Base-by-base conservation (phyloP, 2,888 invertebrate genomes). In the Pammene aurita region DNA sequence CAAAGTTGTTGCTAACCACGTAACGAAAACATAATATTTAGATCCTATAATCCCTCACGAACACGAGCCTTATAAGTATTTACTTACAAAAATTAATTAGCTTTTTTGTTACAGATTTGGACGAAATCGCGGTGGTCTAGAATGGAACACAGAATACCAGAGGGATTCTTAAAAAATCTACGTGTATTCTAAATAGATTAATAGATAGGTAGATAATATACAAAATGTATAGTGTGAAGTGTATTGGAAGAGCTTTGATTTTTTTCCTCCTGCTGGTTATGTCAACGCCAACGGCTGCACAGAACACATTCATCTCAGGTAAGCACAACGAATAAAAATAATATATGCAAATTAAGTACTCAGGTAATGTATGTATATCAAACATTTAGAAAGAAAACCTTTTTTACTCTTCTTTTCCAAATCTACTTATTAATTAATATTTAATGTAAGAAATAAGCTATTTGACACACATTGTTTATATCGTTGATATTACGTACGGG, bases 271-370 rank as follows among this genome's bases (percentile, higher is more conserved):
- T 89, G 73, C 78, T 90, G 60, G 84, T 83, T 61, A 80, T 88
- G 70, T 85, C 84, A 14, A 84, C 87, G n/a, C 89, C 89, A 46
- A 85, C 89, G 66, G 89, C 90, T 6, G 89, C 89, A 38, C 86
- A 87, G 74, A 88, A 88, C 74, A 85, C 85, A 41, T 75, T 89
- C 13, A 81, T 85, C 72, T 76, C 88, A 82, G 89, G 90, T 90
- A 82, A 82, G 73, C 18, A 75, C 38, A 42, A 41, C 67, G 5
- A 38, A 11, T 16, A 56, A 42, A 41, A 41, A 41, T 41, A 41
- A 41, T 6, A 0, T 38, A 38, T 26, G 1, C 26, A 26, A 1
- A 26, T 1, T 1, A 26, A 2, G 26, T 26, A 26, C 26, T 26
- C 4, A 26, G 26, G 26, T 26, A 26, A 26, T 26, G 1, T 26